Evolutionary conservation across 2,113 vertebrate genomes (phyloP), one percentile per base, ranked within the genome.

Genomic region (Leptodactylus fuscus): DNA sequence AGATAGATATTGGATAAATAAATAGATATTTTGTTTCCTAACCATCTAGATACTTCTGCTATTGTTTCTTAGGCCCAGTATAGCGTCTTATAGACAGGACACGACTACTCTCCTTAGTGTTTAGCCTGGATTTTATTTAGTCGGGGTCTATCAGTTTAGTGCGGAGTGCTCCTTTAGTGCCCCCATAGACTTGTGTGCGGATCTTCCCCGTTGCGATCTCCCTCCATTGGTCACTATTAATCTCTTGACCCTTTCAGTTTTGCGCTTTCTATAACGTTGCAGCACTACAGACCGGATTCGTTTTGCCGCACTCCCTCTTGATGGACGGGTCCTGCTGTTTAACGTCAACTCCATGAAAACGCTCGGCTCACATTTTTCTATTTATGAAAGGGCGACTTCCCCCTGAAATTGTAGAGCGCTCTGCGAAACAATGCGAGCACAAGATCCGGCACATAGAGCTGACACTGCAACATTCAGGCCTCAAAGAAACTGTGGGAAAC

Each of bases 401-500:
- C 53, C 87, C 29, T 90, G 82, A 88, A 93, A 92, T 88, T 91
- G 83, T 58, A 88, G 90, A 89, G 89, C 86, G 91, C 89, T 82
- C 87, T 91, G 91, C 92, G 91, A 91, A 91, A 92, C 87, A 90
- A 90, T 90, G 65, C 90, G 87, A 85, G 46, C 89, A 87, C 89
- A 88, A 87, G 91, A 90, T 88, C 86, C 79, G 87, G 87, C 88
- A 87, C 88, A 87, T 89, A 87, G 53, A 90, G 93, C 93, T 94
- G 93, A 95, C 91, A 90, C 91, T 90, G 91, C 91, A 91, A 89
- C 89, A 87, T 92, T 89, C 89, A 89, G 83, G 90, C 87, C 91
- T 91, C 88, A 89, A 90, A 91, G 91, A 93, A 92, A 90, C 92
- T 96, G 93, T 95, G 93, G 95, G 95, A 96, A 95, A 96, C 94